Evolutionary conservation across 2,797 vertebrate genomes (phyloP), one percentile per base, ranked within the genome.

Genomic region (Otus scops): DNA sequence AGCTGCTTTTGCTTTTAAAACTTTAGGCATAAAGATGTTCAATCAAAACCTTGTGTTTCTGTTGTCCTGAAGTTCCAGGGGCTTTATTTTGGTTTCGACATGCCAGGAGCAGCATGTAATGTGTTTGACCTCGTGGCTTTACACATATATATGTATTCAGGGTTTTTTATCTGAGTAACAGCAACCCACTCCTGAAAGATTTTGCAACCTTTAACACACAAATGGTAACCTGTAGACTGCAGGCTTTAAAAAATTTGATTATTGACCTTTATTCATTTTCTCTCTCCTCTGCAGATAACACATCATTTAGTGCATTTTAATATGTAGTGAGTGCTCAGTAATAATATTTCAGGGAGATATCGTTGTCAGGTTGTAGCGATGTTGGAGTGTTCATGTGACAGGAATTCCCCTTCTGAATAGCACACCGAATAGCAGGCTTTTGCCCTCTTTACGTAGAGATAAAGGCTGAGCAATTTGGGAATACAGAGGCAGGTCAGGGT

Each of bases 401-500:
- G 85, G 93, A 95, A 95, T 74, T 83, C 67, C 87, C 80, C 82
- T 74, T 82, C 36, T 61, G 94, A 93, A 45, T 22, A 54, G 65
- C 30, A 9, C 79, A 41, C 34, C 5, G 56, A 95, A 88, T 87
- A 88, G 90, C 88, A 75, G 87, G 81, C 61, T 91, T 85, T 78
- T 95, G 93, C 92, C 96, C 92, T 98, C 92, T 86, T 92, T 89
- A 43, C 10, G 1, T 24, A 23, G 73, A 96, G 96, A 97, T 96
- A 95, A 96, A 97, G 97, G 97, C 86, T 36, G 85, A 84, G 85
- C 45, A 36, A 54, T 95, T 85, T 71, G 97, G 96, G 97, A 97
- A 94, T 88, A 92, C 88, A 93, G 93, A 94, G 95, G 95, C 94
- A 93, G 98, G 97, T 97, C 86, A 27, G 93, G 93, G 95, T 94